Base-by-base conservation (phyloP, 2,888 invertebrate species). In the Eilema sororculum region DNA sequence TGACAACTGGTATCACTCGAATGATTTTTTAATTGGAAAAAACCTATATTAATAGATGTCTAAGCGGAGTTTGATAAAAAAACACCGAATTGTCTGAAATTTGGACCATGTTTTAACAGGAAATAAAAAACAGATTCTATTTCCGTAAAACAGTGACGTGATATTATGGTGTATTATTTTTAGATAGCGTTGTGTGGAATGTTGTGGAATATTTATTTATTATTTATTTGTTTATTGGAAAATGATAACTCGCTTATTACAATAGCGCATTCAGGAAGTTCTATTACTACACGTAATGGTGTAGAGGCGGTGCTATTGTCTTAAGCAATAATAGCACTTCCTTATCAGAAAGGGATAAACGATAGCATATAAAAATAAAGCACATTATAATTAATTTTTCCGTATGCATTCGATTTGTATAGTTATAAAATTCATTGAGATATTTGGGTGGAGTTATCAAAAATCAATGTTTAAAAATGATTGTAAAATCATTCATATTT, bases 91-190 rank as follows among this genome's bases (percentile, higher is more conserved):
- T 64, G 30, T 30, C 3, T 3, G 3, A 46, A 30, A 13, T 52
- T 65, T 65, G 28, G 28, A 30, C 52, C 13, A 52, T 65, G 13
- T 65, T 65, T 28, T 16, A 22, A 46, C n/a, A 28, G 64, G 64
- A 56, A 56, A 56, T 30, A 52, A 4, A 64, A 52, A 52, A 64
- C 13, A 64, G 13, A 30, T 52, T 28, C 9, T 58, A 28, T 6
- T 56, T 30, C 22, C 52, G 52, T 13, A 56, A 56, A 28, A 52
- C 28, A 12, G 20, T 28, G 52, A 52, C 28, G 9, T 65, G 22
- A 56, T 56, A 52, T 30, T 12, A 8, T 30, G 28, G n/a, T n/a
- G n/a, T n/a, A n/a, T n/a, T n/a, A n/a, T n/a, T n/a, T n/a, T n/a
- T n/a, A n/a, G n/a, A n/a, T n/a, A n/a, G n/a, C n/a, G n/a, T n/a